phyloP scores from a whole-genome alignment of 2,797 vertebrate genomes.

The Hemitrygon akajei region DNA sequence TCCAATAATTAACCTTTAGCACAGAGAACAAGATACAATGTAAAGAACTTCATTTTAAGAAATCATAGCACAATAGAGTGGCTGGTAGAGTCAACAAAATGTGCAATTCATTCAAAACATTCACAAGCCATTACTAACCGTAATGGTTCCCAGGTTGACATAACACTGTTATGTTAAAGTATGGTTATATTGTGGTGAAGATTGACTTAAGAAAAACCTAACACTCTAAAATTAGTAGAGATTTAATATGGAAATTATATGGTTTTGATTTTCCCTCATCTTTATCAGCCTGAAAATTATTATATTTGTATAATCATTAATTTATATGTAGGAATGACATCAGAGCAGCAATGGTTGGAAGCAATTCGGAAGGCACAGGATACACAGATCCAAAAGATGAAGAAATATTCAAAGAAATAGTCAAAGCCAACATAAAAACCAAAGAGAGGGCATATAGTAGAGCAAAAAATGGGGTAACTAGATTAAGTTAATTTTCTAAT shows the following conservation, averaged over 20 bases:
- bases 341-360: too few relatives aligned
- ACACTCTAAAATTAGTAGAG: background rate
- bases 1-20: background rate
- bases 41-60: background rate
- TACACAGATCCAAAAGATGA: too few relatives aligned
- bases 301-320: background rate
- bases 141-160: slow-evolving; percentile 19
- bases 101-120: slow-evolving; percentile 9
- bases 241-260: background rate
- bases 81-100: background rate
- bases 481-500: slow-evolving; percentile 22
- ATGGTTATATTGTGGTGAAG: background rate
- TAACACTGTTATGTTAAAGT: background rate
- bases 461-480: background rate
- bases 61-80: background rate
- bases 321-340: too few relatives aligned
- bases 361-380: too few relatives aligned
- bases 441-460: too few relatives aligned
- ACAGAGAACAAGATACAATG: background rate
- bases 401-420: too few relatives aligned
- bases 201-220: background rate
- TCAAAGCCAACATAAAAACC: too few relatives aligned
- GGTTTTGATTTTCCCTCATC: background rate
- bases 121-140: background rate
- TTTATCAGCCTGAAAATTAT: background rate